Evolutionary conservation across 2,113 vertebrate genomes (phyloP), one percentile per base, ranked within the genome.

Genomic region (Baryphthengus martii): DNA sequence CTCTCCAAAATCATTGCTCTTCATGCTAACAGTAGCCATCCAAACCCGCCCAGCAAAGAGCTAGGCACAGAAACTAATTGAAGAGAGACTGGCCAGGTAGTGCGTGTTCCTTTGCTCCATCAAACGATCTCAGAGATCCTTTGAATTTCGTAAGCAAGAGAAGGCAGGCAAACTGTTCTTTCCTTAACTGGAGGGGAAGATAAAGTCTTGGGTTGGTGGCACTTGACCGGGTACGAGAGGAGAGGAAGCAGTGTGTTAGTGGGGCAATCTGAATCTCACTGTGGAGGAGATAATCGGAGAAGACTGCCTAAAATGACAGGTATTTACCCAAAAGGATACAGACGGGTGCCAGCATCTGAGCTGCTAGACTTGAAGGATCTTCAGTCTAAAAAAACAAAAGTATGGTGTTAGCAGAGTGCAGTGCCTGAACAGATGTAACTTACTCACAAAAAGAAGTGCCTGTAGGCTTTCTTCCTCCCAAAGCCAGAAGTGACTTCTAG

Each of bases 301-400:
- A 92, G 37, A 23, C 82, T 80, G 92, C 82, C 92, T 85, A 1
- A 85, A 95, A 75, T 77, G 95, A 93, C 94, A 96, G 92, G 94
- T 97, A 94, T 96, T 93, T 90, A 95, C 89, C 89, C 94, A 82
- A 93, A 92, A 92, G 86, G 42, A 16, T 96, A 49, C 89, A 96
- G 94, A 93, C 86, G 86, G 86, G 92, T 97, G 61, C 91, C 81
- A 97, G 95, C 95, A 96, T 96, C 94, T 95, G 95, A 96, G 96
- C 95, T 97, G 94, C 96, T 97, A 96, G 95, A 97, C 96, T 96
- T 78, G 70, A 95, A 95, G 94, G 91, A 76, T 95, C 93, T 72
- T 95, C 93, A 90, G 80, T 81, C 93, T 96, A 85, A 95, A 97
- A 49, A 96, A 93, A 86, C 94, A 95, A 95, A 97, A 95, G 91